These are phyloP conservation scores for Erebia ligea DNA, from an alignment of 2,888 invertebrate species.

Conservation along the genomic window DNA sequence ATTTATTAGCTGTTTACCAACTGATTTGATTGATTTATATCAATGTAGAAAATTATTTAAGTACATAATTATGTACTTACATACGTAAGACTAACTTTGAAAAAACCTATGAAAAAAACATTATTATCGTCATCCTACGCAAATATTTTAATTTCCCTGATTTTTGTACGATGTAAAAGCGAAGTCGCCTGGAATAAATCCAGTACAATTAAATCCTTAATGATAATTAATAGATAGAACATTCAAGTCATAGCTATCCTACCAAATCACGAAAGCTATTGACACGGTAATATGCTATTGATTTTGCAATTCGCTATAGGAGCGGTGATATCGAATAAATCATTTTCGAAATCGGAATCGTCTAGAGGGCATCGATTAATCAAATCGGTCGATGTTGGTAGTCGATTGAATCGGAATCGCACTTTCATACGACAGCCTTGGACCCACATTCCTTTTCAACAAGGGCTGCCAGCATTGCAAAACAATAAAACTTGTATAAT, in stretches of 20 bases:
- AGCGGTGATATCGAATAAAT: constrained; percentile 37
- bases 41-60: too few relatives aligned
- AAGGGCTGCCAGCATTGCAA: constrained; percentile 23
- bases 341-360: constrained; percentile 38
- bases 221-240: not conserved
- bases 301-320: not conserved
- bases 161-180: too few relatives aligned
- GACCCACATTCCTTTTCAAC: constrained; percentile 53
- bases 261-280: not conserved
- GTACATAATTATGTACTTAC: too few relatives aligned
- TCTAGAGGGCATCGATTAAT: constrained; percentile 49
- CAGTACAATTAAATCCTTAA: too few relatives aligned
- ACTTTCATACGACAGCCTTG: constrained; percentile 59
- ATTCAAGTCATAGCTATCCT: not conserved
- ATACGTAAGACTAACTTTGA: too few relatives aligned
- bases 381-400: constrained; percentile 30
- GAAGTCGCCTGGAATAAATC: too few relatives aligned
- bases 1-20: too few relatives aligned
- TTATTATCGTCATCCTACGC: too few relatives aligned
- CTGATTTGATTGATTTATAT: too few relatives aligned
- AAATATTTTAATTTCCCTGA: too few relatives aligned
- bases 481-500: not conserved
- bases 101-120: too few relatives aligned
- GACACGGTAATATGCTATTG: too few relatives aligned
- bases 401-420: constrained; percentile 48